A percentile compares a stretch with the other conserved stretches of the same genome.
These are phyloP conservation scores for Liparis tanakae DNA, from an alignment of 2,797 vertebrate genomes.

Conservation along the genomic window DNA sequence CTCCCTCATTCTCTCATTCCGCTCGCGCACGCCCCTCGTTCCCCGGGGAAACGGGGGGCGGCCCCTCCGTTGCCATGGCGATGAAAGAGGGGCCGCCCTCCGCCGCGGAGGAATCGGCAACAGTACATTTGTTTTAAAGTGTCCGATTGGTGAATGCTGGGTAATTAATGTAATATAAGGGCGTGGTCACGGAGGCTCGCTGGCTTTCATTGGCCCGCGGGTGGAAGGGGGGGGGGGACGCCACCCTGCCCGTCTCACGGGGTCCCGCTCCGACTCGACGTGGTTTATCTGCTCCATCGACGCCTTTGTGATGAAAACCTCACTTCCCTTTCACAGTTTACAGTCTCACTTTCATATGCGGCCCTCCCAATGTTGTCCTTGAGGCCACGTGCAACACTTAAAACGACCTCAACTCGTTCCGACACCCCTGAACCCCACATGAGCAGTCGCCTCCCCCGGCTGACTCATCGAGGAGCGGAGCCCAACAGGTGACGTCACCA, in stretches of 20 bases:
- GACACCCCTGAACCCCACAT: too few species aligned
- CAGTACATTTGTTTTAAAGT: slow-evolving; percentile 51
- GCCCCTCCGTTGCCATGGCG: slow-evolving; percentile 79
- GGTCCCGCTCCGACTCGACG: slow-evolving; percentile 29
- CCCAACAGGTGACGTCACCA: too few species aligned
- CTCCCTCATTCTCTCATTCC: slow-evolving; percentile 84
- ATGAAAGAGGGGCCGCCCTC: slow-evolving; percentile 82
- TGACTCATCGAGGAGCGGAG: too few species aligned
- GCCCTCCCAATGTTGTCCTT: too few species aligned
- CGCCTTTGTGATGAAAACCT: slow-evolving; percentile 41
- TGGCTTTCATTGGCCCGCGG: slow-evolving; percentile 54
- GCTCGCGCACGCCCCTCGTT: slow-evolving; percentile 65
- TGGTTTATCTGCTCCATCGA: slow-evolving; percentile 48
- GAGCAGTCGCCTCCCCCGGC: too few species aligned
- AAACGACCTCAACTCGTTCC: too few species aligned
- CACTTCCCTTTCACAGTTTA: slow-evolving; percentile 19
- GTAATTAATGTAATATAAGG: slow-evolving; percentile 58
- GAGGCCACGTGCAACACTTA: too few species aligned
- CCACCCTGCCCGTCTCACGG: slow-evolving; percentile 16
- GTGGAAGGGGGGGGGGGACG: slow-evolving; percentile 42
- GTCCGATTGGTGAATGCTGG: slow-evolving; percentile 66
- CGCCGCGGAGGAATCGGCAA: slow-evolving; percentile 71
- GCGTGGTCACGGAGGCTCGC: slow-evolving; percentile 30
- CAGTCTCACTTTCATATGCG: too few species aligned
- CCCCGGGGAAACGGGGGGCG: slow-evolving; percentile 75